Evolutionary conservation across 2,888 invertebrate genomes (phyloP).

Genomic region (Andrena chrysosceles): DNA sequence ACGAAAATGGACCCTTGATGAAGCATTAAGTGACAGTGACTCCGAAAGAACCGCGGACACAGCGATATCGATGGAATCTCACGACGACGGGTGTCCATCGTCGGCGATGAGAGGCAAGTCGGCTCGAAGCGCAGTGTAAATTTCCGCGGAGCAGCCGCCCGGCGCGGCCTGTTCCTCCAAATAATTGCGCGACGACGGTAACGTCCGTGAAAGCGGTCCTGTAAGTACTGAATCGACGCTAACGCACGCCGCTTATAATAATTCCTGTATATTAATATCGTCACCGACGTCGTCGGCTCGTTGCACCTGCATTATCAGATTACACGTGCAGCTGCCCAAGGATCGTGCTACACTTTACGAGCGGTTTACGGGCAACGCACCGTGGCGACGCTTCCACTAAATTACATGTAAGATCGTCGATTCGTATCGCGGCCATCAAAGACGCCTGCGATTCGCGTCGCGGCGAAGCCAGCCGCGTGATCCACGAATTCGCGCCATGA

Average conservation of each 20-base stretch:
- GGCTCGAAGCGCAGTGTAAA: background rate
- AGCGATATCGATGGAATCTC: background rate
- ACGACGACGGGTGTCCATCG: background rate
- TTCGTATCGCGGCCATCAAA: slow-evolving; percentile 5
- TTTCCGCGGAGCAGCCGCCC: background rate
- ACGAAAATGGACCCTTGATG: too few relatives aligned
- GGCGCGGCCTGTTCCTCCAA: slow-evolving; percentile 13
- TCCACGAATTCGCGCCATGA: too few relatives aligned
- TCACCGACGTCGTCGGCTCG: slow-evolving; percentile 69
- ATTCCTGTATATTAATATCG: slow-evolving; percentile 71
- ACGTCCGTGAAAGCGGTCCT: slow-evolving; percentile 34
- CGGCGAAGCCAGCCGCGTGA: too few relatives aligned
- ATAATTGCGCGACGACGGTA: slow-evolving; percentile 24
- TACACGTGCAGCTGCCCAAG: slow-evolving; percentile 75
- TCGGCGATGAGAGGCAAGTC: background rate
- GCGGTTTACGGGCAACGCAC: slow-evolving; percentile 66
- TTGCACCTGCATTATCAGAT: slow-evolving; percentile 79
- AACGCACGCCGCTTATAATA: slow-evolving; percentile 54
- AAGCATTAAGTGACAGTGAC: too few relatives aligned
- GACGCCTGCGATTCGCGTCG: background rate
- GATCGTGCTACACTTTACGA: slow-evolving; percentile 69
- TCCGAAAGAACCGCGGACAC: too few relatives aligned
- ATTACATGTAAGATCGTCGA: slow-evolving; percentile 35
- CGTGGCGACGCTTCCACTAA: slow-evolving; percentile 44
- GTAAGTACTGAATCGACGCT: slow-evolving; percentile 41